Base-by-base conservation (phyloP, 2,888 invertebrate species). In the Dorcus hopei region DNA sequence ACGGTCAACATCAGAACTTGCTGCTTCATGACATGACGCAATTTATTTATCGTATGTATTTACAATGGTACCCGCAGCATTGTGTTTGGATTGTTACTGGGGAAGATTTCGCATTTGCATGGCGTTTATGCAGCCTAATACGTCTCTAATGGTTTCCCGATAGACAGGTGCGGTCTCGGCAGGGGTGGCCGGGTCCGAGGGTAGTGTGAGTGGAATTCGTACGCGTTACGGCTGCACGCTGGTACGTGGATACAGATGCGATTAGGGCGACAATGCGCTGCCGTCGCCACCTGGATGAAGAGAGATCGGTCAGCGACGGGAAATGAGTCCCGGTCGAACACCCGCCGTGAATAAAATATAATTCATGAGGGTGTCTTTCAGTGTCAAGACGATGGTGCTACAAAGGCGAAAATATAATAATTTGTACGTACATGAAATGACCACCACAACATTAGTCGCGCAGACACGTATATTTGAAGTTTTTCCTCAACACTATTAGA, bases 91-190 rank as follows among this genome's bases (percentile, higher is more conserved):
- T 45, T 45, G 45, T 45, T 45, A 11, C 19, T 3, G 45, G 14
- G 45, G 45, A 45, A 61, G 57, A 58, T 52, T 57, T 57, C 60
- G 56, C 54, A 62, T 62, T 61, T 63, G 55, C 57, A 58, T 61
- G 53, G 63, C 67, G 62, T 65, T 68, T 67, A 66, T 66, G 66
- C 64, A 62, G 58, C 64, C 64, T 65, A 69, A 68, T 69, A 66
- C 65, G 66, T 68, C 65, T 67, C 66, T 69, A 69, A 69, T 69
- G 69, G 68, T 68, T 68, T 69, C 66, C 68, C 67, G 64, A 69
- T 68, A 67, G 68, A 68, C 68, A 67, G 67, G 67, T 67, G 67
- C 59, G 63, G 59, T 58, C 57, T 54, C 51, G 51, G 38, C 40
- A 55, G 50, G 60, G 56, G 45, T 45, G 45, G 45, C 2, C 16